Percentiles rank a stretch among this genome's conserved stretches.
Conservation (phyloP, 2,797 vertebrate genomes). For the Sebastes alutus region DNA sequence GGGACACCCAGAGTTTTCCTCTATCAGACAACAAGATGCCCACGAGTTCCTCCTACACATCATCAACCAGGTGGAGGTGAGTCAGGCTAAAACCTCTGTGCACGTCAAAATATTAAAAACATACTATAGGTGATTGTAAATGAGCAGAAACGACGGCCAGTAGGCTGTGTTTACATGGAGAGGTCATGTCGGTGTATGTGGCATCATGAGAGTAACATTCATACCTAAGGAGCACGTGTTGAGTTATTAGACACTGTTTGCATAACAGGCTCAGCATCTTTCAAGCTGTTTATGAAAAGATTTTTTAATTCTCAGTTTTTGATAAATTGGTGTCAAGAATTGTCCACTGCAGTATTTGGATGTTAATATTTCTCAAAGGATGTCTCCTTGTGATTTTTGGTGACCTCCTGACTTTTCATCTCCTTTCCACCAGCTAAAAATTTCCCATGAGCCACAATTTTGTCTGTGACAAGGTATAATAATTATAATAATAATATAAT, state of each 20-base stretch:
- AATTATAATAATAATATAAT: too few relatives aligned
- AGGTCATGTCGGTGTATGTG: background rate
- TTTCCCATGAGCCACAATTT: too few relatives aligned
- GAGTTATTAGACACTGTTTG: background rate
- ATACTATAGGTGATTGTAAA: background rate
- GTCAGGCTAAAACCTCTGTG: slow-evolving; percentile 27
- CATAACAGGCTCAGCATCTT: background rate
- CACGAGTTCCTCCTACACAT: slow-evolving; percentile 94
- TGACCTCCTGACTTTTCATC: background rate
- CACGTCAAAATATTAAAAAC: background rate
- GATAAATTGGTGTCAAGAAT: background rate
- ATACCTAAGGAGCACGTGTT: background rate
- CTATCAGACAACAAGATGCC: slow-evolving; percentile 96
- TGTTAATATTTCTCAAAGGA: background rate
- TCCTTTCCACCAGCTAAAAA: background rate
- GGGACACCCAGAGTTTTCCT: slow-evolving; percentile 95
- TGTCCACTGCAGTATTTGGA: background rate
- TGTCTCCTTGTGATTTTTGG: background rate
- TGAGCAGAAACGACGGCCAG: background rate
- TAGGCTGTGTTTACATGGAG: background rate
- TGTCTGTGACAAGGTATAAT: background rate
- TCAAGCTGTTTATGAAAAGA: background rate
- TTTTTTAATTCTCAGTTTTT: background rate
- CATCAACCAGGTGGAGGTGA: slow-evolving; percentile 93
- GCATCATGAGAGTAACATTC: background rate